phyloP scores from a whole-genome alignment of 1,140 invertebrate species.

The Centruroides vittatus region DNA sequence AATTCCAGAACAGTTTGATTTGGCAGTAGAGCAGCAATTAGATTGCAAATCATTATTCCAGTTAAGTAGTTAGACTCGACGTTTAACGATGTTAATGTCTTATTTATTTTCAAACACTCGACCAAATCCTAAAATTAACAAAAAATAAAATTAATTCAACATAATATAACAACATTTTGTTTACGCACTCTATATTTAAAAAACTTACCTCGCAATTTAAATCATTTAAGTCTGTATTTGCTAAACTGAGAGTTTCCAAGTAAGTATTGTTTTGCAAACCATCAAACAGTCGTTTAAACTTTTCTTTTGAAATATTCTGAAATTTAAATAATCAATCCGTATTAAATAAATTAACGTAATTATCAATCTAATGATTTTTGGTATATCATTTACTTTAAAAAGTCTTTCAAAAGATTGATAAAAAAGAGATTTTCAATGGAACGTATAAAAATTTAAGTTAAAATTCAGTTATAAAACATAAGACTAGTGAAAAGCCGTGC shows the following conservation, averaged over 20 bases:
- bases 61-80: slow-evolving; percentile 93
- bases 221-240: slow-evolving; percentile 86
- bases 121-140: slow-evolving; percentile 45
- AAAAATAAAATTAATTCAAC: background rate
- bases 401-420: too few species aligned
- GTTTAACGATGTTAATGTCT: slow-evolving; percentile 73
- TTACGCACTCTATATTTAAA: background rate
- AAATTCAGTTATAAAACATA: too few species aligned
- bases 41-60: slow-evolving; percentile 52
- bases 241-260: slow-evolving; percentile 77
- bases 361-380: too few species aligned
- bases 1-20: slow-evolving; percentile 83
- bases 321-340: too few species aligned
- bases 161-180: background rate
- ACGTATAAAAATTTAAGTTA: too few species aligned
- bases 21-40: slow-evolving; percentile 69
- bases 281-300: slow-evolving; percentile 77
- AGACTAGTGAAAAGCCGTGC: too few species aligned
- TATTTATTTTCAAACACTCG: slow-evolving; percentile 72
- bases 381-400: too few species aligned
- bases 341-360: too few species aligned
- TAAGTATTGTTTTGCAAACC: slow-evolving; percentile 78
- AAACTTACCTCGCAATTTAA: slow-evolving; percentile 47
- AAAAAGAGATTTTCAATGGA: too few species aligned
- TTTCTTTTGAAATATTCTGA: slow-evolving; percentile 93